A percentile compares a stretch with the other conserved stretches of the same genome.
Evolutionary conservation across 1,140 invertebrate species (phyloP).

Genomic region (Drosophila funebris): DNA sequence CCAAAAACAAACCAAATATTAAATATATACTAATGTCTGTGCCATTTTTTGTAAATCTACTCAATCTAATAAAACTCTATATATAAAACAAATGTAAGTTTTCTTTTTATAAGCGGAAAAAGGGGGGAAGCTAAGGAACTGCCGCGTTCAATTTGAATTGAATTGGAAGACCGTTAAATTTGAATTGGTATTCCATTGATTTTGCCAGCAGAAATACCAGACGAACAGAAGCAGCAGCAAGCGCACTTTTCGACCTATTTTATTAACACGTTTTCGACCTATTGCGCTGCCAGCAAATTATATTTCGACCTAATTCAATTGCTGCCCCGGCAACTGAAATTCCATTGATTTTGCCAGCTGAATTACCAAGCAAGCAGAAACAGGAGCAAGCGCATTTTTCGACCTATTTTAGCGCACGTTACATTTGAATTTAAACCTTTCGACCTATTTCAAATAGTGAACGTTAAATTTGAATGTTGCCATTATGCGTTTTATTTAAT

Average conservation of each 20-base stretch:
- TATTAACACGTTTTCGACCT: too few species aligned
- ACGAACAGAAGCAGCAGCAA: too few species aligned
- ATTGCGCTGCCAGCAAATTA: too few species aligned
- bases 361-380: not conserved
- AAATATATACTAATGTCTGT: slow-evolving; percentile 67
- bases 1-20: slow-evolving; percentile 54
- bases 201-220: too few species aligned
- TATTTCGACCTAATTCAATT: too few species aligned
- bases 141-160: not conserved
- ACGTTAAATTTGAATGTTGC: too few species aligned
- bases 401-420: not conserved
- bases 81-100: slow-evolving; percentile 4
- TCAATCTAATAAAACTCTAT: slow-evolving; percentile 60
- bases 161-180: too few species aligned
- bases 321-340: not conserved
- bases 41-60: slow-evolving; percentile 76
- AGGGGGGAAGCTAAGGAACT: too few species aligned
- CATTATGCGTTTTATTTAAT: too few species aligned
- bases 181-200: too few species aligned
- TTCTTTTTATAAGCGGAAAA: not conserved
- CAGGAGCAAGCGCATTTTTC: not conserved
- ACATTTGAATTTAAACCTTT: not conserved
- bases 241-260: too few species aligned
- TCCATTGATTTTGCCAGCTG: not conserved
- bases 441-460: too few species aligned